These are phyloP conservation scores for Drosophila cardini DNA, from an alignment of 1,140 invertebrate species.

Conservation along the genomic window DNA sequence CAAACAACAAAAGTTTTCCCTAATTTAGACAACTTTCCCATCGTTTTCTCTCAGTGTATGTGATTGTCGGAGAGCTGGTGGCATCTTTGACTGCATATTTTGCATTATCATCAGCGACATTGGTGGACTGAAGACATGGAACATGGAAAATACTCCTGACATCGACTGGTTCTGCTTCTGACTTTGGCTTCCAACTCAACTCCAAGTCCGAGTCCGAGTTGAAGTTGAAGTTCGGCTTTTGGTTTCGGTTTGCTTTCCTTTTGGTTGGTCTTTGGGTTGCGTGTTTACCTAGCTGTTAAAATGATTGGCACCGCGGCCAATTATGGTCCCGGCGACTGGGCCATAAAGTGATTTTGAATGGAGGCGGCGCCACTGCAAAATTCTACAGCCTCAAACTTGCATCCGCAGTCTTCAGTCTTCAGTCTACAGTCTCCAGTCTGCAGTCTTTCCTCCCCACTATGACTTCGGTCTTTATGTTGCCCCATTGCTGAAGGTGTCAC, in stretches of 20 bases:
- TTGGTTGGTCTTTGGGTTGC: conserved; percentile 36
- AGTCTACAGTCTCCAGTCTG: background rate
- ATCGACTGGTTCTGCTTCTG: conserved; percentile 40
- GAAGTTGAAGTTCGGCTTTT: conserved; percentile 3
- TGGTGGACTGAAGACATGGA: conserved; percentile 17
- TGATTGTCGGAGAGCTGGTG: conserved; percentile 16
- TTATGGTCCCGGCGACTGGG: conserved; percentile 65
- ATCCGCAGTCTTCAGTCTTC: background rate
- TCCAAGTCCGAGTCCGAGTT: background rate
- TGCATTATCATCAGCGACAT: conserved; percentile 68
- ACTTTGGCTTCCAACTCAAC: background rate
- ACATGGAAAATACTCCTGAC: conserved; percentile 12
- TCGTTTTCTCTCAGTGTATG: conserved; percentile 31
- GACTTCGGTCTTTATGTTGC: conserved; percentile 6
- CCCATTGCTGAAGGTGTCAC: conserved; percentile 64
- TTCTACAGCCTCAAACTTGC: conserved; percentile 1
- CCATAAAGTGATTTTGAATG: conserved; percentile 81
- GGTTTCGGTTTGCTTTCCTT: conserved; percentile 29
- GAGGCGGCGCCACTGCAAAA: conserved; percentile 70
- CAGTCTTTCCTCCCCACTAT: background rate
- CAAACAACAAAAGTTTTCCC: too few species aligned
- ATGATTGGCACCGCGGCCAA: conserved; percentile 81
- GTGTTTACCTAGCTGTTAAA: conserved; percentile 83
- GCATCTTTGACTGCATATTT: conserved; percentile 60
- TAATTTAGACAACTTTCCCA: background rate